These are phyloP conservation scores for Tenthredo scrophulariae DNA, from an alignment of 2,888 invertebrate genomes.

Conservation along the genomic window DNA sequence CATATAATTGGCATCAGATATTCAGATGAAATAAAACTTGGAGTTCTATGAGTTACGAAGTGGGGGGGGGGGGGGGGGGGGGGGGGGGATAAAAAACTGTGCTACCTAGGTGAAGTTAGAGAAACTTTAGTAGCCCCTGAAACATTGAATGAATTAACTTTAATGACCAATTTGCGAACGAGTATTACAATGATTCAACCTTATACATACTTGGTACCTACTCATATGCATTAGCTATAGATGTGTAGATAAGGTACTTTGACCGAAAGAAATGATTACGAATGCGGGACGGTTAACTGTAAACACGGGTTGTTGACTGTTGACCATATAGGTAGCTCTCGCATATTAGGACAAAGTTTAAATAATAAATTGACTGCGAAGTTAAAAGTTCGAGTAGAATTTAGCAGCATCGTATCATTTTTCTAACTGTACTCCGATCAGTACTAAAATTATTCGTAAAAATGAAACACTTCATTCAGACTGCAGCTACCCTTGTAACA, in stretches of 20 bases:
- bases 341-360: slow-evolving; percentile 48
- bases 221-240: not conserved
- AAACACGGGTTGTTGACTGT: slow-evolving; percentile 46
- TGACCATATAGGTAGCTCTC: not conserved
- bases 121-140: not conserved
- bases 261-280: slow-evolving; percentile 38
- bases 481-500: too few species aligned
- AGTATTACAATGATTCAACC: not conserved
- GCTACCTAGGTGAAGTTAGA: not conserved
- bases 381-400: too few species aligned
- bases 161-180: slow-evolving; percentile 13
- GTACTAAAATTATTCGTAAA: too few species aligned
- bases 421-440: too few species aligned
- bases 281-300: slow-evolving; percentile 48
- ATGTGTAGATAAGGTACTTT: not conserved
- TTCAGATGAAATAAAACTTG: too few species aligned
- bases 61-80: not conserved
- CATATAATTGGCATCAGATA: too few species aligned
- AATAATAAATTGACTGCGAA: slow-evolving; percentile 45
- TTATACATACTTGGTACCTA: not conserved
- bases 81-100: too few species aligned
- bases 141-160: not conserved
- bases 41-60: not conserved
- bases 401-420: too few species aligned
- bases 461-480: too few species aligned